phyloP scores from a whole-genome alignment of 2,797 vertebrate species.

The Gastrophryne carolinensis region DNA sequence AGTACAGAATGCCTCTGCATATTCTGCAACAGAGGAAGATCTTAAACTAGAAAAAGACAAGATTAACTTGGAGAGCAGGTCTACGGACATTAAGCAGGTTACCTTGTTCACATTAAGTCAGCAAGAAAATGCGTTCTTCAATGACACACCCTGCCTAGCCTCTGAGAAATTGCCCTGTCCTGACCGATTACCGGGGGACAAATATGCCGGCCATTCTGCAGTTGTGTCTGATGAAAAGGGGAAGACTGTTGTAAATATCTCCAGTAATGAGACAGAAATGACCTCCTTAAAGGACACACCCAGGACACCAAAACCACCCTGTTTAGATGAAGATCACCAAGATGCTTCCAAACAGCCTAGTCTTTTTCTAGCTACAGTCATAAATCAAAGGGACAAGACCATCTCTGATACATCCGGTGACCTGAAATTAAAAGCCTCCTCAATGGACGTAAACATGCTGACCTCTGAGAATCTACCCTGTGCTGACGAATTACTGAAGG shows the following conservation, averaged over 20 bases:
- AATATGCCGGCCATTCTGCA: no score
- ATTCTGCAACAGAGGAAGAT: neutral
- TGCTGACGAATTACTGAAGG: neutral
- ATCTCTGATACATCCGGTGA: no score
- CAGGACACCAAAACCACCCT: no score
- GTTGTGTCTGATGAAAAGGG: no score
- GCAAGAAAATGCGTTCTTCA: conserved; percentile 15
- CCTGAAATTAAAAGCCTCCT: conserved; percentile 11
- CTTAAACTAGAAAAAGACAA: neutral
- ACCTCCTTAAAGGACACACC: no score
- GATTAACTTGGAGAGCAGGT: conserved; percentile 21
- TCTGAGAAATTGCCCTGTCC: conserved; percentile 1
- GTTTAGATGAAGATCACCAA: no score
- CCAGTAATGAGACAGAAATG: no score
- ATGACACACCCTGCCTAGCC: conserved; percentile 26
- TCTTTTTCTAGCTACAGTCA: no score
- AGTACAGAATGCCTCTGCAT: neutral
- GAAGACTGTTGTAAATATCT: no score
- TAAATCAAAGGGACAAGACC: no score
- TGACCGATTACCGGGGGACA: neutral
- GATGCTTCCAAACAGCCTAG: no score
- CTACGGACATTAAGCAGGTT: conserved; percentile 26
- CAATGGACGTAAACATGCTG: conserved; percentile 6
- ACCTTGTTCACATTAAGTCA: conserved; percentile 13
- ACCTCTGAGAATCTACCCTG: neutral